These are phyloP conservation scores for Glaucomys volans DNA, from an alignment of 2,113 vertebrate genomes.

Conservation along the genomic window DNA sequence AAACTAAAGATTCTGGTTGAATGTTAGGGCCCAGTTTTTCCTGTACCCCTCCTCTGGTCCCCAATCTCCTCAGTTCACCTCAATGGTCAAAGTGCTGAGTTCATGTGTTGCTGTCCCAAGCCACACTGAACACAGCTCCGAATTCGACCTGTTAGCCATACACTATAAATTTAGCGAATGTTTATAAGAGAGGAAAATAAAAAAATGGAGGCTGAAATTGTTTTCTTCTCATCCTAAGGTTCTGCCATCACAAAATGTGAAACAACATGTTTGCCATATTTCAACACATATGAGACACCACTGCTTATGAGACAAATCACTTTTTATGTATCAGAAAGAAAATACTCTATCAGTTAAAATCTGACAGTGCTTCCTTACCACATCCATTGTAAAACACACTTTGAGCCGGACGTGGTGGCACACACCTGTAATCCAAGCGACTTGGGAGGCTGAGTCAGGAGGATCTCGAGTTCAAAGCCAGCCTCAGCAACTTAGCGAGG, in stretches of 20 bases:
- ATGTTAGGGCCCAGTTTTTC: background rate
- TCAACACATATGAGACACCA: background rate
- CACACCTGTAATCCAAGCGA: too few relatives aligned
- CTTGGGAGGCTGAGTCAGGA: too few relatives aligned
- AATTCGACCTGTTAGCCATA: too few relatives aligned
- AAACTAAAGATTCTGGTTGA: background rate
- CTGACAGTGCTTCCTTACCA: background rate
- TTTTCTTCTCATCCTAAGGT: background rate
- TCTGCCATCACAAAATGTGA: background rate
- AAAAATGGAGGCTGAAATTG: background rate
- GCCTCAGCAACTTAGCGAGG: too few relatives aligned
- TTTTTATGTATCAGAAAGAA: background rate
- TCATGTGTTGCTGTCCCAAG: background rate
- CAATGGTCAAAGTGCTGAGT: background rate
- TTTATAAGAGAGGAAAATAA: slow-evolving; percentile 6
- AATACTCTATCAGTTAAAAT: background rate
- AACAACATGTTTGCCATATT: background rate
- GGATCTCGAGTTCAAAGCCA: too few relatives aligned
- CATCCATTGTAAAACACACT: background rate
- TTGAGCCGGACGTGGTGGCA: too few relatives aligned
- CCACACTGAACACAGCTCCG: background rate
- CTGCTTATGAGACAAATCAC: background rate
- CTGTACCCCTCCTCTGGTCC: background rate
- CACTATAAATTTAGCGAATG: slow-evolving; percentile 45
- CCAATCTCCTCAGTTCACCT: background rate